phyloP scores from a whole-genome alignment of 2,113 vertebrate species.

The Hemiscyllium ocellatum region DNA sequence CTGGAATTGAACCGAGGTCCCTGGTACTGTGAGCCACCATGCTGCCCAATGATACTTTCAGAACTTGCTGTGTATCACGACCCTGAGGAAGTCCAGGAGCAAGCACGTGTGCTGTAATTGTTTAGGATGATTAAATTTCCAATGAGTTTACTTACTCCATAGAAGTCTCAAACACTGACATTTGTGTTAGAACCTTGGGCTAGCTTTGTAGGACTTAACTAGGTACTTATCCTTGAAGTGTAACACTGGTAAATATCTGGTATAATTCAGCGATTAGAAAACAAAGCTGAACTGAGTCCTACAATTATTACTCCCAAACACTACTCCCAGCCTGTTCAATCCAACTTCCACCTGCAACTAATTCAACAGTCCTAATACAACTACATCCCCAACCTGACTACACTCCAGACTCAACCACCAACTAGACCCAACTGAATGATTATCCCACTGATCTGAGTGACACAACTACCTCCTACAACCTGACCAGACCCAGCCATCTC shows the following conservation, averaged over 20 bases:
- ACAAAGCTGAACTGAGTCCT: neutral
- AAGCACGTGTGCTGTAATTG: neutral
- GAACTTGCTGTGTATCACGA: neutral
- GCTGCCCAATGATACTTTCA: too few species aligned
- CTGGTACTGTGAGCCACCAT: too few species aligned
- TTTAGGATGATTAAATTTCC: neutral
- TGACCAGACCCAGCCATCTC: too few species aligned
- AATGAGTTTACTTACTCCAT: neutral
- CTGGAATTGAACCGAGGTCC: too few species aligned
- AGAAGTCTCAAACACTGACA: neutral
- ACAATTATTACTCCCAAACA: neutral
- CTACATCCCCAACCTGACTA: too few species aligned
- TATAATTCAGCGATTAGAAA: neutral
- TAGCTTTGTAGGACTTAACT: neutral
- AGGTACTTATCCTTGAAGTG: neutral
- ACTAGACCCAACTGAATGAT: too few species aligned
- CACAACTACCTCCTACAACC: too few species aligned
- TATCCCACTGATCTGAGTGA: too few species aligned
- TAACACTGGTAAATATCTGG: neutral
- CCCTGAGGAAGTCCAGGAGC: neutral
- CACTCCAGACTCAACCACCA: too few species aligned
- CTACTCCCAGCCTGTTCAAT: neutral
- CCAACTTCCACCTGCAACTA: neutral
- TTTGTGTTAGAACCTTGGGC: neutral
- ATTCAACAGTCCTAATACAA: neutral